Evolutionary conservation across 1,140 invertebrate species (phyloP), one percentile per base, ranked within the genome.

Genomic region (Lepidurus couesii): DNA sequence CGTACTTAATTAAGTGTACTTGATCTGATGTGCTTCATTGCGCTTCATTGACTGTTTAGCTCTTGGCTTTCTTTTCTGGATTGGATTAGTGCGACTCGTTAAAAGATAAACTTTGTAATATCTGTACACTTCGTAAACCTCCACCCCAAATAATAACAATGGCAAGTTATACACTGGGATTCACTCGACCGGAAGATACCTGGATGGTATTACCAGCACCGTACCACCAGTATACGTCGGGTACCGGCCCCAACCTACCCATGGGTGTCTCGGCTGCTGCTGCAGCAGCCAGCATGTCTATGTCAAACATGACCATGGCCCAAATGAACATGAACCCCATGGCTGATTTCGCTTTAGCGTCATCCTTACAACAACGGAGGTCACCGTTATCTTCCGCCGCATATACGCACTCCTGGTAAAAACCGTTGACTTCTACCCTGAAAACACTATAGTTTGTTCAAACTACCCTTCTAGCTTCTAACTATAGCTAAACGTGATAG

Each of bases 191-290:
- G 42, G 78, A 44, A 11, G 76, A 45, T 45, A 77, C 76, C 53
- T 79, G 78, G 78, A 79, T 79, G 78, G 78, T 79, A 21, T 75
- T 79, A 44, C 78, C 78, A 42, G 73, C 78, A 26, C 75, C 74
- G 24, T 42, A 44, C 34, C 78, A 79, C 53, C 78, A 79, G 13
- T 79, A 79, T 34, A 75, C 78, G 43, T 74, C 78, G 42, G 73
- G 73, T 42, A 75, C 78, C 34, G 78, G 73, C 65, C 44, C 73
- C n/a, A 65, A 65, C 53, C 16, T 65, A 65, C n/a, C 53, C 5
- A 65, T 65, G 43, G 75, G 75, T 47, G 43, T 77, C 16, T 53
- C 75, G 10, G 78, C 65, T 44, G 43, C 77, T 74, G 77, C 77
- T 44, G 65, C 65, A 65, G 77, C 78, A 13, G 78, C 42, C 26